Evolutionary conservation across 35 echinoderm and acorn worm species (phyloP).

Genomic region (Stichopus chloronotus): DNA sequence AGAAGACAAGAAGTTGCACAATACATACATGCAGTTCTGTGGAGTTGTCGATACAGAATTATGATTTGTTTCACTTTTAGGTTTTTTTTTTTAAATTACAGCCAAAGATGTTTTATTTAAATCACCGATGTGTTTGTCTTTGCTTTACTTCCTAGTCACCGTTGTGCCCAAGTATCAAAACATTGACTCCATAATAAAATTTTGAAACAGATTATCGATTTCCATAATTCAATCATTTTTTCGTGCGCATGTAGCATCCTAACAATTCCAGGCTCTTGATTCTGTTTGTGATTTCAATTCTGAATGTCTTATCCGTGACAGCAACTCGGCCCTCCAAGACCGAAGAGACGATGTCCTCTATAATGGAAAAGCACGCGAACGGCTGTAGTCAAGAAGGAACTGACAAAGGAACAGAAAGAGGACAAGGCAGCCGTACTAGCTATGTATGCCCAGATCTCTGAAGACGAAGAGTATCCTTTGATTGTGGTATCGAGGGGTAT

Average conservation of each 20-base stretch:
- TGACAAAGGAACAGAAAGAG: constrained; percentile 29
- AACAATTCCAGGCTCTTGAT: background rate
- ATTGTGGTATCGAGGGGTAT: background rate
- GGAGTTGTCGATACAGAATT: too few species aligned
- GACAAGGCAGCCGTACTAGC: constrained; percentile 66
- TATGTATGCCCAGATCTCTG: constrained; percentile 70
- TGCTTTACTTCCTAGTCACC: background rate
- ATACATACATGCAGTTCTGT: too few species aligned
- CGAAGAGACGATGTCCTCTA: constrained; percentile 64
- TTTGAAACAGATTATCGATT: too few species aligned
- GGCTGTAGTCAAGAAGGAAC: constrained; percentile 56
- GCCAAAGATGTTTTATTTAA: too few species aligned
- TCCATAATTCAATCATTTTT: too few species aligned
- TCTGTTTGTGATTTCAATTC: background rate
- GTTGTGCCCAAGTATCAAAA: background rate
- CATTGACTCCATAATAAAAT: background rate
- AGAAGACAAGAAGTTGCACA: too few species aligned
- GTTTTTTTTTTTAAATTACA: too few species aligned
- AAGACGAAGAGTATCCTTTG: constrained; percentile 84
- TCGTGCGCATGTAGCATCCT: background rate
- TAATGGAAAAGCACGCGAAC: constrained; percentile 86
- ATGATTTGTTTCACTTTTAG: too few species aligned
- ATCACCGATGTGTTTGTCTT: background rate
- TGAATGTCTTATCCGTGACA: background rate
- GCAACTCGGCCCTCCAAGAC: background rate